Evolutionary conservation across 2,888 invertebrate species (phyloP), one percentile per base, ranked within the genome.

Genomic region (Melanophora roralis): DNA sequence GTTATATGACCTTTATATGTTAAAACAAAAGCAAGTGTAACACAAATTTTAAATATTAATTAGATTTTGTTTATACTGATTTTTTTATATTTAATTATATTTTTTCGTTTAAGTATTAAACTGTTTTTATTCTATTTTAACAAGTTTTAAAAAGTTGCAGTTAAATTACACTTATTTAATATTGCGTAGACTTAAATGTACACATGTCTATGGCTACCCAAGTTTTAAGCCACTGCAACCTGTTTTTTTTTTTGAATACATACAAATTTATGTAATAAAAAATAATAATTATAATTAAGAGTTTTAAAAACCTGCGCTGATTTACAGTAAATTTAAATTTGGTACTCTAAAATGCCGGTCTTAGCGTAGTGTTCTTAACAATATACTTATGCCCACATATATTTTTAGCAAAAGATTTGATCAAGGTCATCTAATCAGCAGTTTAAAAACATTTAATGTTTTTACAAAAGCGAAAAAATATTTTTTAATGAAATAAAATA

Each of bases 91-190:
- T n/a, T 14, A 16, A 14, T 8, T 6, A 14, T 69, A 51, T 36
- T 36, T 55, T 55, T 19, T 49, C 6, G 9, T 38, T 47, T 32
- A 45, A 11, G 12, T 38, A 8, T 43, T 43, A 16, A 16, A 43
- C 8, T 62, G 3, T 49, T 6, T 47, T 21, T 47, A 0, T 43
- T 34, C 55, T 27, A 38, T 45, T 55, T 34, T 12, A 51, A 53
- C 59, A 62, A 68, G 49, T 74, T 60, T 78, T 36, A 45, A 34
- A 40, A 49, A 19, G 34, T 75, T 62, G 45, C 47, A 65, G 49
- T 53, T 53, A 80, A 81, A 84, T 86, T 86, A 84, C 85, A 83
- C 55, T 83, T 69, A 81, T 49, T 43, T 43, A 60, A 43, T 72
- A 64, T 53, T 72, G 62, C 53, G 43, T 51, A 53, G 53, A 72